Percentiles rank a stretch among this genome's conserved stretches.
Conservation (phyloP, 2,797 vertebrate species). For the Brachyalestes nurse region DNA sequence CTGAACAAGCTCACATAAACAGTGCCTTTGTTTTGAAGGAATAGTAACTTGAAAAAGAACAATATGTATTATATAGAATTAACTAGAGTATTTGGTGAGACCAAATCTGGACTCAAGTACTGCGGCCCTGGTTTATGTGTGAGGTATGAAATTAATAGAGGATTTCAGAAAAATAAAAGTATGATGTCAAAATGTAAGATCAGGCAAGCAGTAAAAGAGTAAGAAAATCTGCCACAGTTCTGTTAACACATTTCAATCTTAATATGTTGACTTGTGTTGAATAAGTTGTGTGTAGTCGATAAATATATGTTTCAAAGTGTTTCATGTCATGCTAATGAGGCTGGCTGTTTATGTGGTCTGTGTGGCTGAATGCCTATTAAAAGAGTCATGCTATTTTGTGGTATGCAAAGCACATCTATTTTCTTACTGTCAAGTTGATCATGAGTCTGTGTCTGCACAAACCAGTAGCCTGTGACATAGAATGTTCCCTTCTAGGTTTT, state of each 20-base stretch:
- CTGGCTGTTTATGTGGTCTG: neutral
- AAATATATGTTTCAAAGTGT: neutral
- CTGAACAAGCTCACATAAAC: too few relatives aligned
- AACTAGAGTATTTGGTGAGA: too few relatives aligned
- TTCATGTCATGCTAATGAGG: neutral
- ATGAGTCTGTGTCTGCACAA: neutral
- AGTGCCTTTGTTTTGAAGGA: too few relatives aligned
- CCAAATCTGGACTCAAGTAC: too few relatives aligned
- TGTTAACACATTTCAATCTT: neutral
- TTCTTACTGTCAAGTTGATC: neutral
- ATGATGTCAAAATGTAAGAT: neutral
- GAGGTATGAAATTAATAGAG: too few relatives aligned
- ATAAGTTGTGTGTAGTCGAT: neutral
- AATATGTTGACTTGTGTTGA: neutral
- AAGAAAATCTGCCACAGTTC: neutral
- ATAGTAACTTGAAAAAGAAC: too few relatives aligned
- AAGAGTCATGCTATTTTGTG: neutral
- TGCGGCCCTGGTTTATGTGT: too few relatives aligned
- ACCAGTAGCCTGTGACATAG: neutral
- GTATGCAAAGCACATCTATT: neutral
- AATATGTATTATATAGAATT: too few relatives aligned
- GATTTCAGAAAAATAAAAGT: neutral
- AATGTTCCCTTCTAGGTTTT: neutral
- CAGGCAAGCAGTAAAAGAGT: neutral
- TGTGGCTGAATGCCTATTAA: neutral